Percentiles rank a stretch among this genome's conserved stretches.
These are phyloP conservation scores for Caerostris extrusa DNA, from an alignment of 1,140 invertebrate genomes.

Conservation along the genomic window DNA sequence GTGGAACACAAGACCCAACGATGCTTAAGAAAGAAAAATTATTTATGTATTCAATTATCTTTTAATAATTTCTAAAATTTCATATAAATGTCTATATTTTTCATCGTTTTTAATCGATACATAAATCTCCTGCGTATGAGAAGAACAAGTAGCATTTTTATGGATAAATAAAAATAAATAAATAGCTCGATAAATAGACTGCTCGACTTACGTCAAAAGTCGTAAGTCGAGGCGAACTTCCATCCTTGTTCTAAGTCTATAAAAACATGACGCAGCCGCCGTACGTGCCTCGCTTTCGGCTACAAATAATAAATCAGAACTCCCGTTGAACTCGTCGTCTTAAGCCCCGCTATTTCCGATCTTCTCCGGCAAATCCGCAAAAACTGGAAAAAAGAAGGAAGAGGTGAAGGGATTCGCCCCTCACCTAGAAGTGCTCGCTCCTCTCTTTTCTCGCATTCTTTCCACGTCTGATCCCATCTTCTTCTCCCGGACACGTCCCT, in stretches of 20 bases:
- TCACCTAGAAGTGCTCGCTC: too few relatives aligned
- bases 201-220: neutral
- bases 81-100: too few relatives aligned
- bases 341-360: constrained; percentile 10
- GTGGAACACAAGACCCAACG: too few relatives aligned
- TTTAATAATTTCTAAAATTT: too few relatives aligned
- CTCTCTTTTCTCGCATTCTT: neutral
- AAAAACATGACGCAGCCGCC: neutral
- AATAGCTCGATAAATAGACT: neutral
- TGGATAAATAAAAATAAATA: neutral
- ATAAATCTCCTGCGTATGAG: too few relatives aligned
- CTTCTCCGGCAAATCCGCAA: neutral
- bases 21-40: too few relatives aligned
- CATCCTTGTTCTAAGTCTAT: neutral
- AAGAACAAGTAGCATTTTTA: neutral
- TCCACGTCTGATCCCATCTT: neutral
- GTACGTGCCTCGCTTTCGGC: too few relatives aligned
- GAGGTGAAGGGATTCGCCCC: neutral
- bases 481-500: neutral
- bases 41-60: too few relatives aligned
- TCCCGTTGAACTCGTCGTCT: neutral
- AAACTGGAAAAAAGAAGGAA: neutral
- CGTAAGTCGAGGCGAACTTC: neutral
- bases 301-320: neutral
- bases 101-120: too few relatives aligned